Evolutionary conservation across 1,140 invertebrate species (phyloP), one percentile per base, ranked within the genome.

Genomic region (Nylanderia fulva): DNA sequence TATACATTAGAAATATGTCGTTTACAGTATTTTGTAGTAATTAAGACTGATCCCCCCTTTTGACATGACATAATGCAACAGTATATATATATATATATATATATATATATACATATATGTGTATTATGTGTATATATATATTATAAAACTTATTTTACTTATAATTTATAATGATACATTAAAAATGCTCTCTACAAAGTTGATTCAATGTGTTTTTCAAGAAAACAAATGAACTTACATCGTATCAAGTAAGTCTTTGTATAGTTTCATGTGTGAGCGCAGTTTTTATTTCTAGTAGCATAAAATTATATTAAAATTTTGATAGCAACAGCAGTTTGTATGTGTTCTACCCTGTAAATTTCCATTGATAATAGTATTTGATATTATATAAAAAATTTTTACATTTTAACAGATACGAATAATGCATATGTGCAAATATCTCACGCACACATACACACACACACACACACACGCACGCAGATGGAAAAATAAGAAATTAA

Each of bases 341-440:
- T 71, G 52, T 58, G 36, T 54, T 82, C 64, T 82, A 82, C 66
- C 77, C 77, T 82, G 66, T 82, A 71, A 82, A 71, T 71, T 82
- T 82, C 66, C 77, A 82, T 71, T 42, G 48, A 80, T 68, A 76
- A 13, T 64, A 79, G 3, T 56, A 63, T 24, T 63, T 68, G 45
- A 56, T 58, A 21, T 48, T 48, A 15, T 71, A 71, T 29, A 36
- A 82, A 9, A 58, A 58, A 58, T 80, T 29, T 45, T 8, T 82
- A n/a, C 52, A 29, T 82, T 79, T 79, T 63, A 76, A 15, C 74
- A 63, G 63, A 45, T 8, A 69, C 13, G 15, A 75, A 61, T 63
- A 76, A 45, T 76, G 8, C 54, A 45, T 11, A n/a, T 42, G 29
- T 42, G 15, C 61, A 61, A 39, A 75, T 75, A 60, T 21, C n/a